Percentiles rank a stretch among this genome's conserved stretches.
phyloP scores from a whole-genome alignment of 2,888 invertebrate genomes.

The Cantharis rustica region DNA sequence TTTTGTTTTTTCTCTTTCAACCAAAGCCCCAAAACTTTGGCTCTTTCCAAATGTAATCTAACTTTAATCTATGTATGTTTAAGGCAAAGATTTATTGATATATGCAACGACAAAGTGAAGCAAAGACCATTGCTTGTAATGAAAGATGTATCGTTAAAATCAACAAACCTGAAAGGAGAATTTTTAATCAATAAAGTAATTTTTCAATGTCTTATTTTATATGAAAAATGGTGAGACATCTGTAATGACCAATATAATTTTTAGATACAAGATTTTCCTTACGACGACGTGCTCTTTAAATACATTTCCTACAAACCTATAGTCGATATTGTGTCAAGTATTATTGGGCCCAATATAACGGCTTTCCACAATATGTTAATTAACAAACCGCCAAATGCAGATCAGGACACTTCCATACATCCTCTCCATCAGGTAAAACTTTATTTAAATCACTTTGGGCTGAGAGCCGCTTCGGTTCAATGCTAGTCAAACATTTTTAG shows the following conservation, averaged over 20 bases:
- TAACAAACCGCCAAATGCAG: slow-evolving; percentile 84
- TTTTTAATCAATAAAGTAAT: slow-evolving; percentile 69
- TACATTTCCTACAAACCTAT: slow-evolving; percentile 69
- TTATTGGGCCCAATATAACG: slow-evolving; percentile 75
- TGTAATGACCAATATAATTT: background rate
- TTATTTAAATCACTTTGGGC: slow-evolving; percentile 18
- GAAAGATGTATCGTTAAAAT: slow-evolving; percentile 67
- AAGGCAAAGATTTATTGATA: slow-evolving; percentile 72
- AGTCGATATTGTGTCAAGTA: slow-evolving; percentile 71
- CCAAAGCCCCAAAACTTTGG: no score
- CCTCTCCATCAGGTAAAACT: slow-evolving; percentile 70
- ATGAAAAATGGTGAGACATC: no score
- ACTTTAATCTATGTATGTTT: slow-evolving; percentile 39
- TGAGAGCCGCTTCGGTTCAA: background rate
- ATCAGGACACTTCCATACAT: slow-evolving; percentile 65
- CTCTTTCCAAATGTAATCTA: no score
- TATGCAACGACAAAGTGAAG: slow-evolving; percentile 66
- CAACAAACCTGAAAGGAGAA: slow-evolving; percentile 65
- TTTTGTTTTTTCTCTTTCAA: no score
- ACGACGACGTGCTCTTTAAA: slow-evolving; percentile 72
- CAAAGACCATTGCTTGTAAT: slow-evolving; percentile 66
- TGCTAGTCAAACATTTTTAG: slow-evolving; percentile 54
- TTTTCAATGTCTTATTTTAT: background rate
- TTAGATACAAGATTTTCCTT: slow-evolving; percentile 74
- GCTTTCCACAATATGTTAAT: slow-evolving; percentile 88